Evolutionary conservation across 92 coral and sea anemone species (phyloP), one percentile per base, ranked within the genome.

Genomic region (Pocillopora meandrina): DNA sequence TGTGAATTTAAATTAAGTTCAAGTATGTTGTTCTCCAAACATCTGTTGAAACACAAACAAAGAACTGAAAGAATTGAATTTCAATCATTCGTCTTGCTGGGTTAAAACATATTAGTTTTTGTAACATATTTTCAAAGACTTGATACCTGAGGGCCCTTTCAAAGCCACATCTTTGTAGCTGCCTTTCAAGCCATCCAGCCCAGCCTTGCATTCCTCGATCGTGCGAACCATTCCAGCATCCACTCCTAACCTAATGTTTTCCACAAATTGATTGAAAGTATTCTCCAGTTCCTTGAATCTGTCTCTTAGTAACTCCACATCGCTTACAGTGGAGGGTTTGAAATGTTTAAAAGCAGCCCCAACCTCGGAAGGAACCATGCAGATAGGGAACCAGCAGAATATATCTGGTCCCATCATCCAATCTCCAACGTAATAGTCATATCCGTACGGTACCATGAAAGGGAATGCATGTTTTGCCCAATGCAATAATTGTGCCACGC

Each of bases 171-270:
- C 57, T 2, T 77, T 83, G 63, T 82, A 93, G 9, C 19, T 61
- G 62, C 84, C 70, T 23, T 77, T 83, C 3, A 93, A 72, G 7
- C 93, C 87, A 10, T 81, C 78, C 58, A 89, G 65, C 18, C 93
- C 97, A 63, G 91, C 79, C 56, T 76, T 72, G 59, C 97, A 93
- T 18, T 89, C 91, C 70, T 78, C 90, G 2, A 81, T 31, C 12
- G 90, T 90, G 31, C 97, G 89, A 21, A 93, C 97, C 97, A 93
- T 93, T 13, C 97, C 97, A 18, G 93, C 91, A 11, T 60, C 74
- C 19, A 93, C 84, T 5, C 97, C 97, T 20, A 91, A 59, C 65
- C 52, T 74, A 68, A 87, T 75, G 77, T 93, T 93, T 12, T 73
- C 85, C 63, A 77, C 87, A 55, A 82, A 87, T 56, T 79, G 87